Percentiles rank a stretch among this genome's conserved stretches.
Conservation (phyloP, 2,113 vertebrate species). For the Actenoides lindsayi region DNA sequence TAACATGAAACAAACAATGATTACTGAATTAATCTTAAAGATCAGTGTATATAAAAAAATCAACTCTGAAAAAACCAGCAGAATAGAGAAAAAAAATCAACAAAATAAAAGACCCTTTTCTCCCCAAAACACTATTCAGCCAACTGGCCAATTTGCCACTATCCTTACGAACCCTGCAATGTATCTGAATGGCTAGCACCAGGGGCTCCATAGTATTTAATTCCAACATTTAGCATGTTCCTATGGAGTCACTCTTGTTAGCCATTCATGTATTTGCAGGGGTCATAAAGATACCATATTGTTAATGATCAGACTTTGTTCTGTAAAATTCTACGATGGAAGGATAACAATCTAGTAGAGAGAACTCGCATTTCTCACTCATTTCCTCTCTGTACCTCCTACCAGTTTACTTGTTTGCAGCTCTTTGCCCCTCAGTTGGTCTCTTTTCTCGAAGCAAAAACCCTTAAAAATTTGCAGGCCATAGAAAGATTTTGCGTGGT, state of each 20-base stretch:
- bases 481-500: background rate
- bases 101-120: background rate
- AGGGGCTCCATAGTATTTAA: background rate
- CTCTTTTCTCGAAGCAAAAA: background rate
- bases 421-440: background rate
- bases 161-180: background rate
- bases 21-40: background rate
- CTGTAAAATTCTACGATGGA: background rate
- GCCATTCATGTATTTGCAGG: background rate
- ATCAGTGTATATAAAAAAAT: background rate
- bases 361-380: background rate
- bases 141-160: background rate
- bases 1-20: background rate
- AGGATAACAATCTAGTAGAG: background rate
- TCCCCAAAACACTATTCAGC: background rate
- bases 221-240: background rate
- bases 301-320: background rate
- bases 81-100: background rate
- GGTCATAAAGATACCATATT: background rate
- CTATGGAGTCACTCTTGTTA: background rate
- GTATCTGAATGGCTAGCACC: background rate
- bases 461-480: background rate
- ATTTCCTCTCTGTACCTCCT: background rate
- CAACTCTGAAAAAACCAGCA: background rate
- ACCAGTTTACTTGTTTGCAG: background rate